Percentiles rank a stretch among this genome's conserved stretches.
These are phyloP conservation scores for Macaria liturata DNA, from an alignment of 2,888 invertebrate species.

Conservation along the genomic window DNA sequence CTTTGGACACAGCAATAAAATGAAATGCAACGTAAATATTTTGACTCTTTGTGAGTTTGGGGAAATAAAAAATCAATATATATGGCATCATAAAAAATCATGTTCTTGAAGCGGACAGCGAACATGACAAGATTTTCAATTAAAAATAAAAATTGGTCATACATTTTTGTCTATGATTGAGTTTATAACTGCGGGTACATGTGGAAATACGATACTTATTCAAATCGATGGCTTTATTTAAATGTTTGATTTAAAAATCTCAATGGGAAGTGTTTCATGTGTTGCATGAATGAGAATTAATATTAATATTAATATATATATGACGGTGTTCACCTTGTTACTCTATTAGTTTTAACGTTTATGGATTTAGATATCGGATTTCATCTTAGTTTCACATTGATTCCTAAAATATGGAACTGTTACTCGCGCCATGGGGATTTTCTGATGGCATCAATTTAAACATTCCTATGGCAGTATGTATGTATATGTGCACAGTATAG, in stretches of 20 bases:
- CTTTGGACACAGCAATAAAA: slow-evolving; percentile 55
- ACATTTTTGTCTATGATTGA: slow-evolving; percentile 38
- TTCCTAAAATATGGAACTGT: slow-evolving; percentile 21
- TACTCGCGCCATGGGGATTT: slow-evolving; percentile 18
- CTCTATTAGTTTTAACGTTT: slow-evolving; percentile 36
- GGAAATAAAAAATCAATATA: slow-evolving; percentile 36
- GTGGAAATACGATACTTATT: slow-evolving; percentile 40
- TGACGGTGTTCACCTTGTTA: slow-evolving; percentile 32
- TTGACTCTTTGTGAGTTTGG: slow-evolving; percentile 42
- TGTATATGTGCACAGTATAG: too few relatives aligned
- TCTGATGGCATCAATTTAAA: slow-evolving; percentile 20
- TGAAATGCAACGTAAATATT: slow-evolving; percentile 49
- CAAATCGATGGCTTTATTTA: slow-evolving; percentile 39
- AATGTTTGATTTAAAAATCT: slow-evolving; percentile 36
- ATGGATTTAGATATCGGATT: slow-evolving; percentile 34
- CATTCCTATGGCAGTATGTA: slow-evolving; percentile 1
- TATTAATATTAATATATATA: slow-evolving; percentile 29
- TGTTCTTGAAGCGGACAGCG: slow-evolving; percentile 32
- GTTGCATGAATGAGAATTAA: slow-evolving; percentile 34
- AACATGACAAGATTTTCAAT: slow-evolving; percentile 35
- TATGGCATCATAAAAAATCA: slow-evolving; percentile 37
- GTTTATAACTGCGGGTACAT: slow-evolving; percentile 34
- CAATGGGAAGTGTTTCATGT: slow-evolving; percentile 34
- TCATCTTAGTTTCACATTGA: slow-evolving; percentile 33
- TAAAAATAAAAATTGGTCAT: slow-evolving; percentile 37